Evolutionary conservation across 1,140 invertebrate genomes (phyloP).

Genomic region (Ips nitidus): DNA sequence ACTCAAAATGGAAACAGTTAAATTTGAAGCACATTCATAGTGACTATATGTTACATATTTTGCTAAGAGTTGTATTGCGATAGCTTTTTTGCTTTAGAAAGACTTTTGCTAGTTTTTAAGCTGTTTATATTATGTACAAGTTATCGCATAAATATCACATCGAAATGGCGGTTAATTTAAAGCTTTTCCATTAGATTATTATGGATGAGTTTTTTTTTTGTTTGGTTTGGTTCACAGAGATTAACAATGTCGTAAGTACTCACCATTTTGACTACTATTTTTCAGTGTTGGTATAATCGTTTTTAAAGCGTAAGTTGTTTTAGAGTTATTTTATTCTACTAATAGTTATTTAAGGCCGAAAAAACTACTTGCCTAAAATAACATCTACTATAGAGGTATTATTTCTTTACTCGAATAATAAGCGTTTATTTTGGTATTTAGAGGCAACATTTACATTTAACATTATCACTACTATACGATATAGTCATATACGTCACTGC

Average conservation of each 20-base stretch:
- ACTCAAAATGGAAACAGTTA: conserved; percentile 10
- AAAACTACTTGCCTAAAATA: conserved; percentile 40
- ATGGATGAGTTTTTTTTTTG: too few relatives aligned
- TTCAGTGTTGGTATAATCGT: too few relatives aligned
- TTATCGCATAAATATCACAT: conserved; percentile 46
- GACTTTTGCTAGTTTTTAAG: conserved; percentile 10
- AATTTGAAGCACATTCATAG: conserved; percentile 24
- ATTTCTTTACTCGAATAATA: background rate
- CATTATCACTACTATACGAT: background rate
- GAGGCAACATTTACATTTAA: background rate
- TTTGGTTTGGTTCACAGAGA: too few relatives aligned
- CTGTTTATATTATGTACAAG: conserved; percentile 32
- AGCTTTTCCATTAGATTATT: conserved; percentile 24
- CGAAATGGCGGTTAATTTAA: conserved; percentile 48
- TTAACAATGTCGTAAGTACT: too few relatives aligned
- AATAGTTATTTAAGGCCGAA: conserved; percentile 38
- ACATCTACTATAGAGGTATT: conserved; percentile 1
- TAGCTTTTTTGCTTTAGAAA: too few relatives aligned
- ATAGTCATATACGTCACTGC: background rate
- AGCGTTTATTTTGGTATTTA: conserved; percentile 4
- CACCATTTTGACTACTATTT: too few relatives aligned
- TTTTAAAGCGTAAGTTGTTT: too few relatives aligned
- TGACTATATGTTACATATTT: conserved; percentile 12
- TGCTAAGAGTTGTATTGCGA: too few relatives aligned
- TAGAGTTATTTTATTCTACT: conserved; percentile 6